A percentile compares a stretch with the other conserved stretches of the same genome.
Conservation (phyloP, 2,113 vertebrate species). For the Oryzias curvinotus region DNA sequence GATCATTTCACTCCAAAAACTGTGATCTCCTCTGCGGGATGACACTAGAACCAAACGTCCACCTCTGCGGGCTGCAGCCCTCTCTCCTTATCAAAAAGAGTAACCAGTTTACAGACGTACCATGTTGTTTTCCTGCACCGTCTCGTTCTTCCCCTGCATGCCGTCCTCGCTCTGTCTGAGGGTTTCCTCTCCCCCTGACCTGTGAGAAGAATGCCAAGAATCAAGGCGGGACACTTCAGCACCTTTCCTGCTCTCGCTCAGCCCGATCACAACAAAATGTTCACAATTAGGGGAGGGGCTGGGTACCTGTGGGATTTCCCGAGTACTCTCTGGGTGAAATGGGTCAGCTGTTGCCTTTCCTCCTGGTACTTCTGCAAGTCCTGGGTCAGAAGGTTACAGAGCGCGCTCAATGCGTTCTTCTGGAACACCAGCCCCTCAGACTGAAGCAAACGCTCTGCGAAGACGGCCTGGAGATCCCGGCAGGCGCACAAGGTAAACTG, state of each 20-base stretch:
- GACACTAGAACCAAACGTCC: too few relatives aligned
- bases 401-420: slow-evolving; percentile 65
- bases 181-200: slow-evolving; percentile 22
- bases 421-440: slow-evolving; percentile 60
- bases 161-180: slow-evolving; percentile 1
- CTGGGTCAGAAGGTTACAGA: slow-evolving; percentile 64
- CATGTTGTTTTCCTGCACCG: slow-evolving; percentile 50
- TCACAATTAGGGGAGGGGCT: background rate
- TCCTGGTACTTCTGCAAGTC: slow-evolving; percentile 66
- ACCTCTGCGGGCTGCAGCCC: too few relatives aligned
- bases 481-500: slow-evolving; percentile 37
- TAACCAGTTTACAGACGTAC: slow-evolving; percentile 40
- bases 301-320: slow-evolving; percentile 26
- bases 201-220: slow-evolving; percentile 11
- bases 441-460: slow-evolving; percentile 43
- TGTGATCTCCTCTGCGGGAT: too few relatives aligned
- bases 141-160: slow-evolving; percentile 69
- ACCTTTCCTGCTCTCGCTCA: background rate
- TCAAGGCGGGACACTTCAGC: background rate
- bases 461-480: slow-evolving; percentile 48
- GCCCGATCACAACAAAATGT: too few relatives aligned
- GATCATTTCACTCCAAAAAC: too few relatives aligned
- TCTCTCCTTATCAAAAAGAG: background rate
- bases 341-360: slow-evolving; percentile 45
- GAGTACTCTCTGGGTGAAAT: slow-evolving; percentile 39